Percentiles rank a stretch among this genome's conserved stretches.
These are phyloP conservation scores for Cydia strobilella DNA, from an alignment of 1,140 invertebrate species.

Conservation along the genomic window DNA sequence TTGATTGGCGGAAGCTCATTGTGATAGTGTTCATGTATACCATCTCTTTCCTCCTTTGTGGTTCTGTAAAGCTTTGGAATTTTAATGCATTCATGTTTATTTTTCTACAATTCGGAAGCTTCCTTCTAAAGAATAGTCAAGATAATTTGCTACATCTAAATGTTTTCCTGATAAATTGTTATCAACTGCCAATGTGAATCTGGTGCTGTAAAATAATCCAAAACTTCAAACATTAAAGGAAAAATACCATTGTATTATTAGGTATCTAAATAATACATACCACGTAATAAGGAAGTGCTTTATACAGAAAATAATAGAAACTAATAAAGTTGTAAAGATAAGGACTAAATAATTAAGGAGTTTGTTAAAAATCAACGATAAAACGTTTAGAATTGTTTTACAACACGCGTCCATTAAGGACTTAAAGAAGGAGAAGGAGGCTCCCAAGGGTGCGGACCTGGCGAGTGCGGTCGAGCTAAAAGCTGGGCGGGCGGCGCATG, in stretches of 20 bases:
- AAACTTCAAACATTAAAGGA: neutral
- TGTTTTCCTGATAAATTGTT: neutral
- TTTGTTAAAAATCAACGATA: no score
- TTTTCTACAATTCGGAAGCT: constrained; percentile 21
- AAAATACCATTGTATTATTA: neutral
- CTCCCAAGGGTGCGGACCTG: constrained; percentile 62
- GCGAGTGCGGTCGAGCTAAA: constrained; percentile 56
- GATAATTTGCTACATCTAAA: neutral
- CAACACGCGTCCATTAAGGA: neutral
- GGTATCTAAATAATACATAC: neutral
- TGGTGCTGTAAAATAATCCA: neutral
- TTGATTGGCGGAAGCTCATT: constrained; percentile 7
- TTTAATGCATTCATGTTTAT: constrained; percentile 7
- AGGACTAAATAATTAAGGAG: neutral
- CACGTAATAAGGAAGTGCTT: neutral
- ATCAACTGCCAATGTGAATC: neutral
- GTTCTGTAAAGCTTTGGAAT: constrained; percentile 18
- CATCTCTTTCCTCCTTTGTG: neutral
- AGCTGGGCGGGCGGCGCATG: constrained; percentile 55
- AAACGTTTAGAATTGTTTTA: neutral
- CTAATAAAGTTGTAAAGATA: neutral
- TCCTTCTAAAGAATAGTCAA: constrained; percentile 4
- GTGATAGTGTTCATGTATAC: constrained; percentile 21
- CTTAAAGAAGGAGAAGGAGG: constrained; percentile 54
- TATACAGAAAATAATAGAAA: neutral